Evolutionary conservation across 1,140 invertebrate species (phyloP), one percentile per base, ranked within the genome.

Genomic region (Arion vulgaris): DNA sequence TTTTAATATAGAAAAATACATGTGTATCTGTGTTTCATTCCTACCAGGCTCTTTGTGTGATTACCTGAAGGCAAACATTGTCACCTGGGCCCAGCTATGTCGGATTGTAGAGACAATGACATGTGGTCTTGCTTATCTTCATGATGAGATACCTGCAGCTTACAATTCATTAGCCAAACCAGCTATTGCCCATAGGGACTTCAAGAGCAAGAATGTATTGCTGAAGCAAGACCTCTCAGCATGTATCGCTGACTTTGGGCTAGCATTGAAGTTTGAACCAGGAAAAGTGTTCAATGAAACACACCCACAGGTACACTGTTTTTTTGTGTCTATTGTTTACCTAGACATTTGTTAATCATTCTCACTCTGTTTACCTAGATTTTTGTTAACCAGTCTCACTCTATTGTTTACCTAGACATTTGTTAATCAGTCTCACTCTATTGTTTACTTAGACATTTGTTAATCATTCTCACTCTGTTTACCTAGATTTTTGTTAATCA

Each of bases 161-260:
- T 75, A 69, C 9, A 2, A 34, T 23, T 28, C 39, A 36, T 28
- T 13, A 0, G 79, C 87, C 84, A 99, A 99, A 92, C 98, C 98
- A 15, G 96, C 98, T 0, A 95, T 99, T 68, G 98, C 98, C 7
- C 98, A 99, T 92, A 86, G 98, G 71, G 98, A 99, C 93, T 99
- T 99, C 90, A 99, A 99, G 92, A 98, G 97, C 49, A 99, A 98
- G 93, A 99, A 99, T 93, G 98, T 99, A 51, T 93, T 99, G 45
- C 93, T 99, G 0, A 98, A 98, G 93, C 92, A 94, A 45, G 97
- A 99, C 91, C 93, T 99, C 91, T 97, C 96, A 66, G 97, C 97
- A 26, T 99, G 98, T 89, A 97, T 99, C 89, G 98, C 98, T 78
- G 98, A 99, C 93, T 99, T 99, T 93, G 98, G 98, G 11, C 93